Evolutionary conservation across 2,888 invertebrate species (phyloP).

Genomic region (Xylota sylvarum): DNA sequence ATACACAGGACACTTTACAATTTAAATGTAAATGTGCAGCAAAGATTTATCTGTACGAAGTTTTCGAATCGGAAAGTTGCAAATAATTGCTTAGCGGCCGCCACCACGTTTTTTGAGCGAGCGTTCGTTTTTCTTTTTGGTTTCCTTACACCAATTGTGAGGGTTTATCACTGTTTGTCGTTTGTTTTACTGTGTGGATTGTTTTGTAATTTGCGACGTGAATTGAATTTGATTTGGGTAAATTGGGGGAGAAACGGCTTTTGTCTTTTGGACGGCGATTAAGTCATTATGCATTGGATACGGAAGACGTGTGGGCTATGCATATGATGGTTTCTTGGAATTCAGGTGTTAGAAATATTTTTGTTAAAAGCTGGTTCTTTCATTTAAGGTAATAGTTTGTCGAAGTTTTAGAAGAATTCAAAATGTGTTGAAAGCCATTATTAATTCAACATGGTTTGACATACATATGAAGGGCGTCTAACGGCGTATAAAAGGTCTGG

Average conservation of each 20-base stretch:
- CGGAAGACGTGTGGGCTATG: not conserved
- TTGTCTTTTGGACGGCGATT: conserved; percentile 12
- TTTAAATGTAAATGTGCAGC: conserved; percentile 57
- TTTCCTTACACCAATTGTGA: conserved; percentile 33
- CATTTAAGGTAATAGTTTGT: conserved; percentile 4
- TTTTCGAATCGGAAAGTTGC: conserved; percentile 54
- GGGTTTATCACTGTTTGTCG: conserved; percentile 20
- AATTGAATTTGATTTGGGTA: conserved; percentile 41
- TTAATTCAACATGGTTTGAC: no score
- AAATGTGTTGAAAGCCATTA: no score
- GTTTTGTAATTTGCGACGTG: conserved; percentile 64
- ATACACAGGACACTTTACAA: conserved; percentile 11
- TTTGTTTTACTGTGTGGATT: conserved; percentile 44
- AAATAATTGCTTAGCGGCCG: conserved; percentile 51
- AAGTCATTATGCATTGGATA: conserved; percentile 23
- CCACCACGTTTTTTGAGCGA: conserved; percentile 17
- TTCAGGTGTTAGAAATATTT: not conserved
- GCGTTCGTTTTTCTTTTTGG: no score
- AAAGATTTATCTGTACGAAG: conserved; percentile 64
- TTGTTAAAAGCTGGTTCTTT: not conserved
- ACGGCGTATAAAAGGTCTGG: no score
- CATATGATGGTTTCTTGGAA: conserved; percentile 27
- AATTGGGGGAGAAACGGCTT: conserved; percentile 22
- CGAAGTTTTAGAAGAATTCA: not conserved
- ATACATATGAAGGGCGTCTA: no score